Conservation (phyloP, 1,140 invertebrate genomes). For the Nymphalis io region DNA sequence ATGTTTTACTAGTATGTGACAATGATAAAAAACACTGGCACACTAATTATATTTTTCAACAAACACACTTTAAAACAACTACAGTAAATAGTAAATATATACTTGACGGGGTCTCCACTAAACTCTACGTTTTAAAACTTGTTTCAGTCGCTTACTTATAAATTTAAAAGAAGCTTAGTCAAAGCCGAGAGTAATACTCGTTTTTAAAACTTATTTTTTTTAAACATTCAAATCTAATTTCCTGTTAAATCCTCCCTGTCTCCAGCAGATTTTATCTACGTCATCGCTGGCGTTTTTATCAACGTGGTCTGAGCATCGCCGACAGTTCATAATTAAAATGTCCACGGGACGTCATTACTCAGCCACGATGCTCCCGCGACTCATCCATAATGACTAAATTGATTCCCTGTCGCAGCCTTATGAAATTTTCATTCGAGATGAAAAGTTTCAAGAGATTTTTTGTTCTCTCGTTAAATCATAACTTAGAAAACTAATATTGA, state of each 20-base stretch:
- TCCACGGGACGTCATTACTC: constrained; percentile 64
- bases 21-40: no score
- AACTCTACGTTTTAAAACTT: no score
- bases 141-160: no score
- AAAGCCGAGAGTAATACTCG: not conserved
- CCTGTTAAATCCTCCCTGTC: constrained; percentile 69
- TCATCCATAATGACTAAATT: constrained; percentile 71
- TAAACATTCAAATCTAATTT: constrained; percentile 59
- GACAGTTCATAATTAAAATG: constrained; percentile 78
- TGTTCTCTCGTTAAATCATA: constrained; percentile 7
- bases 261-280: constrained; percentile 65
- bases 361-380: constrained; percentile 46
- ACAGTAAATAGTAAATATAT: no score
- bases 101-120: no score
- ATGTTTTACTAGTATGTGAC: no score
- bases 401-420: constrained; percentile 57
- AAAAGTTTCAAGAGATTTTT: constrained; percentile 34
- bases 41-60: no score
- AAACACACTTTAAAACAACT: no score
- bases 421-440: constrained; percentile 51
- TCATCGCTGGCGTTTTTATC: constrained; percentile 66
- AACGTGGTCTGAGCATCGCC: constrained; percentile 49
- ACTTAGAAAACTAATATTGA: not conserved
- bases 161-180: no score
- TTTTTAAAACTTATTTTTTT: constrained; percentile 27